Evolutionary conservation across 1,140 invertebrate species (phyloP), one percentile per base, ranked within the genome.

Genomic region (Conopomorpha cramerella): DNA sequence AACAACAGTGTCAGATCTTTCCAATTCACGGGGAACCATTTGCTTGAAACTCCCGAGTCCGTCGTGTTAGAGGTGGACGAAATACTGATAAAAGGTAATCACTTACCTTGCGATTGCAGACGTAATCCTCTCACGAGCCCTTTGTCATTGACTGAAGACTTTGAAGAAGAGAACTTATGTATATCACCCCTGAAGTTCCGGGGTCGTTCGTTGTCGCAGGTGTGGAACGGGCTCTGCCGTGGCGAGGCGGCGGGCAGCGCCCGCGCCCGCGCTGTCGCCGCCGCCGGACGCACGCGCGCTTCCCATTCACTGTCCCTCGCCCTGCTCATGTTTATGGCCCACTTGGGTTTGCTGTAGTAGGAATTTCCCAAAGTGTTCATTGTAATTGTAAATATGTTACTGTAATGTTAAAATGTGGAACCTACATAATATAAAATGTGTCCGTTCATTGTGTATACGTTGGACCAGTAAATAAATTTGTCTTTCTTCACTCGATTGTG

Each of bases 31-130:
- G 89, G 89, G 1, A 93, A 93, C 53, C 90, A 93, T 51, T 84
- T 93, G 39, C 60, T 93, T 14, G 87, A 90, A 45, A 84, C 82
- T 3, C 81, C 84, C 8, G 83, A 86, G 34, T 77, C 81, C 1
- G 83, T 91, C 19, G 77, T 84, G 6, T 67, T 86, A 3, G 81
- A 89, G 39, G 86, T 91, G 3, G 82, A 84, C 29, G 81, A 82
- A 19, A 54, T 91, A 16, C 85, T 83, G 46, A 83, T 90, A 31
- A 70, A 83, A 4, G 81, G 84, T 3, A 93, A 93, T 61, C 89
- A 91, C 53, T 89, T 92, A 51, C 90, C 90, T 0, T 93, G 90
- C 55, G 90, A 91, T 60, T 93, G 90, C 45, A 88, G 89, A 40
- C 86, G 89, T 46, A 84, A 87, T 23, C 80, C 91, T 7, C 68